Evolutionary conservation across 2,888 invertebrate genomes (phyloP).

Genomic region (Pristionchus exspectatus): DNA sequence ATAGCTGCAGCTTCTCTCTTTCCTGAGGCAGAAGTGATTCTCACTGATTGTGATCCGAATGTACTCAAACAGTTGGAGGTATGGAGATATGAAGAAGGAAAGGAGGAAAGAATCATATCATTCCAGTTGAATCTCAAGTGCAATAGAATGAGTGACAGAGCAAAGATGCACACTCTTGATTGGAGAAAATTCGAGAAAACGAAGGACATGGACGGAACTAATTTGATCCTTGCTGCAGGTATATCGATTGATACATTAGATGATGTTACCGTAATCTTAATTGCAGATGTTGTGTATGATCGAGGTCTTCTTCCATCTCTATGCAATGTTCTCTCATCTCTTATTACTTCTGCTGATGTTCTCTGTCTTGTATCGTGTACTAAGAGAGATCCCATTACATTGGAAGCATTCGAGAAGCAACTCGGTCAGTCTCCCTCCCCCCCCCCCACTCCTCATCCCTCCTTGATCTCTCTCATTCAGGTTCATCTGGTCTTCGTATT

Average conservation of each 20-base stretch:
- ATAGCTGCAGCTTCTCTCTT: slow-evolving; percentile 43
- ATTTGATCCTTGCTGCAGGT: slow-evolving; percentile 52
- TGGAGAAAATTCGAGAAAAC: slow-evolving; percentile 19
- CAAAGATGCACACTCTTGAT: background rate
- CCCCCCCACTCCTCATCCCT: background rate
- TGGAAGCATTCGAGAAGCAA: slow-evolving; percentile 60
- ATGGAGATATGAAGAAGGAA: background rate
- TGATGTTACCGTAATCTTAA: background rate
- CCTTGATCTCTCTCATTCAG: background rate
- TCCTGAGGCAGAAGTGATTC: background rate
- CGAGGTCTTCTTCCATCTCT: slow-evolving; percentile 61
- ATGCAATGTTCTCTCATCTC: slow-evolving; percentile 59
- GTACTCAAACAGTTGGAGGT: slow-evolving; percentile 48
- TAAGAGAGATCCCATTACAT: slow-evolving; percentile 63
- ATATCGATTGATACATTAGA: background rate
- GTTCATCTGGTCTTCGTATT: background rate
- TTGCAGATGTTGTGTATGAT: slow-evolving; percentile 68
- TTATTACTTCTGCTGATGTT: slow-evolving; percentile 49
- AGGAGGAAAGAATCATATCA: background rate
- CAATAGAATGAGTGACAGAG: slow-evolving; percentile 19
- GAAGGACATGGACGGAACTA: background rate
- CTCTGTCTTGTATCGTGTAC: slow-evolving; percentile 65
- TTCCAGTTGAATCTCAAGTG: background rate
- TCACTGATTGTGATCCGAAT: slow-evolving; percentile 44
- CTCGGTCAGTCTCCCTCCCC: slow-evolving; percentile 58